These are phyloP conservation scores for Leucoraja ocellata DNA, from an alignment of 2,797 vertebrate genomes.

Conservation along the genomic window DNA sequence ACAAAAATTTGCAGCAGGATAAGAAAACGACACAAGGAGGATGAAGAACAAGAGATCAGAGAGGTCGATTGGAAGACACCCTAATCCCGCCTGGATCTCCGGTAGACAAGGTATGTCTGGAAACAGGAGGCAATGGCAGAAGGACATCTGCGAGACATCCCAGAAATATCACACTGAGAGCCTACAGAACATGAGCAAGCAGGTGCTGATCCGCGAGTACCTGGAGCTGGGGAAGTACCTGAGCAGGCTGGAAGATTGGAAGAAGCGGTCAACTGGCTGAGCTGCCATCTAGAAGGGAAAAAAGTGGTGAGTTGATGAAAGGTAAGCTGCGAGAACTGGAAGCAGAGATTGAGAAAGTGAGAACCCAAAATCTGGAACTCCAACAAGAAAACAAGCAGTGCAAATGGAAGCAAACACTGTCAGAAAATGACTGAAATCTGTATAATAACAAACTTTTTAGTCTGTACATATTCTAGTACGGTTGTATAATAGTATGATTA, in stretches of 20 bases:
- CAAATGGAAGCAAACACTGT: constrained; percentile 52
- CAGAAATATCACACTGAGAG: constrained; percentile 92
- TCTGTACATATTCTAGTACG: constrained; percentile 11
- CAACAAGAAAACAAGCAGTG: constrained; percentile 62
- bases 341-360: constrained; percentile 74
- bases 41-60: no score
- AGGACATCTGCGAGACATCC: constrained; percentile 96
- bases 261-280: constrained; percentile 84
- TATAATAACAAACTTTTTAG: not conserved
- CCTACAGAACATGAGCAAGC: constrained; percentile 96
- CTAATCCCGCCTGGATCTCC: no score
- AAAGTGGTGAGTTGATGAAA: constrained; percentile 47
- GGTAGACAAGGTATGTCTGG: no score
- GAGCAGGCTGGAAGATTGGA: constrained; percentile 88
- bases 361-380: constrained; percentile 74
- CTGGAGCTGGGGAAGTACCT: constrained; percentile 98
- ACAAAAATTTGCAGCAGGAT: no score
- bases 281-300: constrained; percentile 59
- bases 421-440: constrained; percentile 37
- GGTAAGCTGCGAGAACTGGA: constrained; percentile 67
- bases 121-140: constrained; percentile 65
- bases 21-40: no score
- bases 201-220: constrained; percentile 89
- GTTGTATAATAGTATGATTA: not conserved
- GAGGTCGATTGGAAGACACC: no score